Evolutionary conservation across 2,113 vertebrate species (phyloP).

Genomic region (Heterochromis multidens): DNA sequence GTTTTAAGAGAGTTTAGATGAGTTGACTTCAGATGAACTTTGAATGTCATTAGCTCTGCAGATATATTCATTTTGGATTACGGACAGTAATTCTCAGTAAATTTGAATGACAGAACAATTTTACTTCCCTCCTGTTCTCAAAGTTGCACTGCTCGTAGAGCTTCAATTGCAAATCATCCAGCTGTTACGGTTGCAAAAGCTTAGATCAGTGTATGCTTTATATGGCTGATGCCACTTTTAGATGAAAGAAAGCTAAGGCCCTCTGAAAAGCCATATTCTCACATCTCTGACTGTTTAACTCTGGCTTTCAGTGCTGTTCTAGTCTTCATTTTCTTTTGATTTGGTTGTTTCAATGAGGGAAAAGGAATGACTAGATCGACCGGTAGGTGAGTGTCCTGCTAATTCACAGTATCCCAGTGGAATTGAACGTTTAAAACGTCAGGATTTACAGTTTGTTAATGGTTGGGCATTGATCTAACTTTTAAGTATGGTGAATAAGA

Average conservation of each 20-base stretch:
- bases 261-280: conserved; percentile 68
- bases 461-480: conserved; percentile 12
- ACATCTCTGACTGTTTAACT: conserved; percentile 52
- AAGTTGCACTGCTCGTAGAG: conserved; percentile 33
- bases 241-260: conserved; percentile 32
- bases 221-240: conserved; percentile 27
- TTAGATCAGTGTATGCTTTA: conserved; percentile 31
- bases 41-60: conserved; percentile 27
- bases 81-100: conserved; percentile 9
- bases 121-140: conserved; percentile 18
- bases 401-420: conserved; percentile 15
- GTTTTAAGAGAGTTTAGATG: not conserved
- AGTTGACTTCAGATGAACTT: conserved; percentile 8
- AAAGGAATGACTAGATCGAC: conserved; percentile 11
- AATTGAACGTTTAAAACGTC: conserved; percentile 21
- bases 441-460: conserved; percentile 33
- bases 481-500: not conserved
- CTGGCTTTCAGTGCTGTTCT: conserved; percentile 21
- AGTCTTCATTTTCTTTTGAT: conserved; percentile 35
- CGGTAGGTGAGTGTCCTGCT: not conserved
- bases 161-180: conserved; percentile 29
- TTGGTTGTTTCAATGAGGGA: conserved; percentile 14
- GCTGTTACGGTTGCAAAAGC: not conserved
- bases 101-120: conserved; percentile 26
- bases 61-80: conserved; percentile 22